These are phyloP conservation scores for Leptestheria dahalacensis DNA, from an alignment of 1,140 invertebrate species.

Conservation along the genomic window DNA sequence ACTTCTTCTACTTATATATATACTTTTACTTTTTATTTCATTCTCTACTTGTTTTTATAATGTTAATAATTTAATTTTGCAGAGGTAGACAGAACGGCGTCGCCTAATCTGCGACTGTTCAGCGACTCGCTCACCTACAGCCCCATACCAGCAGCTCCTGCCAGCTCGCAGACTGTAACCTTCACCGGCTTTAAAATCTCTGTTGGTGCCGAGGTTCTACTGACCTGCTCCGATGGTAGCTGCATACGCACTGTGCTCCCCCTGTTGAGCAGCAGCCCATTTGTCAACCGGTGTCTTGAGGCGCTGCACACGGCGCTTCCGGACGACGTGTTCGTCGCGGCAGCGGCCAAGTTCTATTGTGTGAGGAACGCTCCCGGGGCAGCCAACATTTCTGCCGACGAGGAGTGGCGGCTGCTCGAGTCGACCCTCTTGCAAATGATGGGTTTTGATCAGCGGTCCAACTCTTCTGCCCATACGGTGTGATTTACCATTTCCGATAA, in stretches of 20 bases:
- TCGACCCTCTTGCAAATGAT: slow-evolving; percentile 23
- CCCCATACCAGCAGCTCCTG: slow-evolving; percentile 42
- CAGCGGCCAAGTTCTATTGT: slow-evolving; percentile 73
- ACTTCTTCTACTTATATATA: too few species aligned
- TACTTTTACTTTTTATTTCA: too few species aligned
- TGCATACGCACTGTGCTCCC: slow-evolving; percentile 19
- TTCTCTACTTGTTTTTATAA: too few species aligned
- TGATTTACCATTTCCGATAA: not conserved
- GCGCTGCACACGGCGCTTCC: slow-evolving; percentile 57
- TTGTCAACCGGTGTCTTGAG: slow-evolving; percentile 41
- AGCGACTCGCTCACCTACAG: too few species aligned
- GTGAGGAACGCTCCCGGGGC: slow-evolving; percentile 70
- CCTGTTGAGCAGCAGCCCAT: slow-evolving; percentile 16
- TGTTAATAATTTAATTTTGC: too few species aligned
- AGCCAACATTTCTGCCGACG: slow-evolving; percentile 51
- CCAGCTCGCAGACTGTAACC: slow-evolving; percentile 45
- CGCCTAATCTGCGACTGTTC: too few species aligned
- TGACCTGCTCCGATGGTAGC: slow-evolving; percentile 7
- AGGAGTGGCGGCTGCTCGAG: slow-evolving; percentile 72
- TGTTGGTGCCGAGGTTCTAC: slow-evolving; percentile 1
- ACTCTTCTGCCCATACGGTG: slow-evolving; percentile 1
- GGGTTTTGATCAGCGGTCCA: not conserved
- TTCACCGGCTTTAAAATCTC: slow-evolving; percentile 10
- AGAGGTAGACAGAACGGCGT: too few species aligned
- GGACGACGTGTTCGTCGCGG: slow-evolving; percentile 52